These are phyloP conservation scores for Salarias fasciatus DNA, from an alignment of 2,797 vertebrate genomes.

Conservation along the genomic window DNA sequence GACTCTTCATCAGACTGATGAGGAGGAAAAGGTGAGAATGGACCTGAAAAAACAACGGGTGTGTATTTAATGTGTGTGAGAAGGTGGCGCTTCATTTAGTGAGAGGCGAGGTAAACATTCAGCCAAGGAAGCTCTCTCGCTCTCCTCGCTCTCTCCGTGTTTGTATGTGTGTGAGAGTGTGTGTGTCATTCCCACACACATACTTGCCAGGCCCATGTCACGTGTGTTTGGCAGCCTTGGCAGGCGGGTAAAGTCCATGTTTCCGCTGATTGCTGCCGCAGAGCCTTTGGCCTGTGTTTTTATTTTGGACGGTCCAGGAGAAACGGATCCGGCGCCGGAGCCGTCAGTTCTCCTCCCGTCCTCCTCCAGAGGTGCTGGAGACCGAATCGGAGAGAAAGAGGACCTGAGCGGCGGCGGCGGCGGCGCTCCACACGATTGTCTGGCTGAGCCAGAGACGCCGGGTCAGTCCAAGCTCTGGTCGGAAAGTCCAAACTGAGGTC, in stretches of 20 bases:
- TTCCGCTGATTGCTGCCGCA: constrained; percentile 46
- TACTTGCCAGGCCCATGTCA: constrained; percentile 22
- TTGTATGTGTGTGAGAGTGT: too few relatives aligned
- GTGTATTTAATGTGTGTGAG: too few relatives aligned
- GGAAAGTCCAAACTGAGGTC: constrained; percentile 17
- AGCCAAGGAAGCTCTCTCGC: constrained; percentile 16
- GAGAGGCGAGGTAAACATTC: too few relatives aligned
- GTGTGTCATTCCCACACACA: constrained; percentile 9
- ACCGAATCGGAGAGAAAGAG: too few relatives aligned
- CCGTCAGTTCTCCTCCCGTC: too few relatives aligned
- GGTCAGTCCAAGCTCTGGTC: constrained; percentile 9
- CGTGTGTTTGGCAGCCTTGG: constrained; percentile 34
- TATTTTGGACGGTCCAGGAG: constrained; percentile 36
- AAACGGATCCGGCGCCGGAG: too few relatives aligned
- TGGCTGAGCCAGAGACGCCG: constrained; percentile 12
- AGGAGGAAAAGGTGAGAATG: background rate
- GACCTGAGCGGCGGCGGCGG: background rate
- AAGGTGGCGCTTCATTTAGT: too few relatives aligned
- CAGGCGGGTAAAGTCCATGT: constrained; percentile 45
- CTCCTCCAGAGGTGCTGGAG: too few relatives aligned
- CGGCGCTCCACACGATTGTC: constrained; percentile 25
- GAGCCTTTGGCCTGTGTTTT: constrained; percentile 29
- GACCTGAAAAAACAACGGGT: too few relatives aligned
- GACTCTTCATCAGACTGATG: too few relatives aligned
- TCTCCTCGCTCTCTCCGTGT: constrained; percentile 14